These are phyloP conservation scores for Rhogogaster chlorosoma DNA, from an alignment of 2,888 invertebrate genomes.

Conservation along the genomic window DNA sequence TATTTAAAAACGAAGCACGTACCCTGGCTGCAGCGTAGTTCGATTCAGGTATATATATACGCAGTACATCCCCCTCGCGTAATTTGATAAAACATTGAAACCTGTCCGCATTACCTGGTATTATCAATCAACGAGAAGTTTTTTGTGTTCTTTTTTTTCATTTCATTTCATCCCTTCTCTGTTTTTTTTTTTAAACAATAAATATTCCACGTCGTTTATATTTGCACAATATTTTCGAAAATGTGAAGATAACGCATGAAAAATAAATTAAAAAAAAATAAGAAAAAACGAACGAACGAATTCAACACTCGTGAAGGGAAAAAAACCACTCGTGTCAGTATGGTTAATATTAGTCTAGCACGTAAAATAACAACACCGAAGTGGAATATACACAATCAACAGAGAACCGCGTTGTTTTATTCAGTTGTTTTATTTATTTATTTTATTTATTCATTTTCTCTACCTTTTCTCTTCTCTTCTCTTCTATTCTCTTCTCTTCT, in stretches of 20 bases:
- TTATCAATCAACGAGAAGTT: constrained; percentile 15
- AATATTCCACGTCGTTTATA: neutral
- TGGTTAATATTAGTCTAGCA: neutral
- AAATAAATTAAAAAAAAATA: neutral
- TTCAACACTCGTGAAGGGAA: neutral
- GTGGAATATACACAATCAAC: neutral
- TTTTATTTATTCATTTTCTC: neutral
- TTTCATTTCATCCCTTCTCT: neutral
- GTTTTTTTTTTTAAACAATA: neutral
- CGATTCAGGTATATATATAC: neutral
- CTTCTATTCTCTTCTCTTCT: neutral
- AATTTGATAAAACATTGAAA: constrained; percentile 24
- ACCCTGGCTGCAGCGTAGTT: neutral
- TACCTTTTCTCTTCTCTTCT: neutral
- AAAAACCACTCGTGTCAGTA: neutral
- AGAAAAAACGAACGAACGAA: neutral
- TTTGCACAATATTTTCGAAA: neutral
- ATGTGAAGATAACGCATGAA: neutral
- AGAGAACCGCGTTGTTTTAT: neutral
- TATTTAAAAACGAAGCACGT: constrained; percentile 38
- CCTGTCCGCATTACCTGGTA: constrained; percentile 3
- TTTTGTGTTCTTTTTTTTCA: neutral
- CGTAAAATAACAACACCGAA: neutral
- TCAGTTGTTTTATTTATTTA: neutral
- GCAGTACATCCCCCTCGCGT: neutral